Base-by-base conservation (phyloP, 2,888 invertebrate genomes). In the Notodonta dromedarius region DNA sequence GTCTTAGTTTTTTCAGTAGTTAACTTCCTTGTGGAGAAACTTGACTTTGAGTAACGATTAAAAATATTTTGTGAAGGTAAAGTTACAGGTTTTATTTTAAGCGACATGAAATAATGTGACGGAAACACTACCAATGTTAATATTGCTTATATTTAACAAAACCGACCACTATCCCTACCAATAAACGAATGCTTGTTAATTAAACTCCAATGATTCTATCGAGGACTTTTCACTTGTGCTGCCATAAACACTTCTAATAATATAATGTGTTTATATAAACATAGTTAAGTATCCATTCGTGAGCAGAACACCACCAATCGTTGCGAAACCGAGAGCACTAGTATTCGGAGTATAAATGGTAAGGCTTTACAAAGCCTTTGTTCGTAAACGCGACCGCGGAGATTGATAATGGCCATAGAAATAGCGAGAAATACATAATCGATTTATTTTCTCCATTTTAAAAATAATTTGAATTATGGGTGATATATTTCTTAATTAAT, bases 311-410 rank as follows among this genome's bases (percentile, higher is more conserved):
- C 60, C 66, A 76, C 69, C 69, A 73, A 62, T 56, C 64, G 66
- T 72, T 74, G 67, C 72, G 68, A 67, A 71, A 76, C 67, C 7
- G 35, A 56, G 64, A 24, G 16, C 52, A 9, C 63, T 83, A 84
- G 83, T 85, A 86, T 86, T 85, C 81, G 78, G 75, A 76, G 76
- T 79, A 79, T 79, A 77, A 83, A 81, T 73, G 77, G 75, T 74
- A 71, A 69, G 65, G 75, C 67, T 75, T 74, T 71, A 69, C 77
- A 75, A 80, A 82, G 80, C 77, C 80, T 82, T 84, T 84, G 85
- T 85, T 84, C 74, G 73, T 67, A 62, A 69, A 62, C 58, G 58
- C 58, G 65, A 63, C 61, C 58, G 63, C 61, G 57, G 60, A 61
- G 67, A 71, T 67, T 73, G 69, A 63, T 60, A 71, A 69, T 58